phyloP scores from a whole-genome alignment of 2,888 invertebrate species.

The Troides aeacus region DNA sequence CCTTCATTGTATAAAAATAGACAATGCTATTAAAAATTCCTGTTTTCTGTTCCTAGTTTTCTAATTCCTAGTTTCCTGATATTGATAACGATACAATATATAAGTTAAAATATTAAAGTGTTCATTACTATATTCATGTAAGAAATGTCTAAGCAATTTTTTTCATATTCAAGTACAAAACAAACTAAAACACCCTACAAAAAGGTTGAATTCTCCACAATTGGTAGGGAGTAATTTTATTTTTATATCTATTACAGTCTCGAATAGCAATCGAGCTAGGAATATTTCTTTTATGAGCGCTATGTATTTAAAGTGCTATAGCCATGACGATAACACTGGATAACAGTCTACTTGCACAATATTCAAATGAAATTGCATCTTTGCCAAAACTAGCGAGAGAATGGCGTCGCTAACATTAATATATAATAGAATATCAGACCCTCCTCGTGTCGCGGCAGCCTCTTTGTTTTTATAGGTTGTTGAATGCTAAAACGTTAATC shows the following conservation, averaged over 20 bases:
- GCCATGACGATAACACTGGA: conserved; percentile 61
- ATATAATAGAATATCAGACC: conserved; percentile 75
- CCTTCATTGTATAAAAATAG: too few species aligned
- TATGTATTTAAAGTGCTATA: conserved; percentile 73
- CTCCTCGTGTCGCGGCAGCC: conserved; percentile 60
- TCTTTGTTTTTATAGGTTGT: conserved; percentile 77
- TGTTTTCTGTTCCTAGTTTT: too few species aligned
- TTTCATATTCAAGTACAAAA: too few species aligned
- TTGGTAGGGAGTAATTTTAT: not conserved
- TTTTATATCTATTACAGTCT: conserved; percentile 54
- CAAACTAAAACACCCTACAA: too few species aligned
- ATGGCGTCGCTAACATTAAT: conserved; percentile 76
- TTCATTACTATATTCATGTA: too few species aligned
- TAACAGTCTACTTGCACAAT: conserved; percentile 75
- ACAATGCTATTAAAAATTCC: too few species aligned
- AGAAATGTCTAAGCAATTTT: too few species aligned
- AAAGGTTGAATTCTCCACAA: not conserved
- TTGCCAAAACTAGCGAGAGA: conserved; percentile 78
- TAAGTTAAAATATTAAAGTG: too few species aligned
- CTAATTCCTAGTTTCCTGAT: too few species aligned
- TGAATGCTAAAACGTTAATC: conserved; percentile 66
- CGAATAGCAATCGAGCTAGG: conserved; percentile 46
- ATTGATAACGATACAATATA: too few species aligned
- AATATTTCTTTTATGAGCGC: conserved; percentile 66
- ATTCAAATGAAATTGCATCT: conserved; percentile 81